A percentile compares a stretch with the other conserved stretches of the same genome.
These are phyloP conservation scores for Hycleus cichorii DNA, from an alignment of 1,140 invertebrate genomes.

Conservation along the genomic window DNA sequence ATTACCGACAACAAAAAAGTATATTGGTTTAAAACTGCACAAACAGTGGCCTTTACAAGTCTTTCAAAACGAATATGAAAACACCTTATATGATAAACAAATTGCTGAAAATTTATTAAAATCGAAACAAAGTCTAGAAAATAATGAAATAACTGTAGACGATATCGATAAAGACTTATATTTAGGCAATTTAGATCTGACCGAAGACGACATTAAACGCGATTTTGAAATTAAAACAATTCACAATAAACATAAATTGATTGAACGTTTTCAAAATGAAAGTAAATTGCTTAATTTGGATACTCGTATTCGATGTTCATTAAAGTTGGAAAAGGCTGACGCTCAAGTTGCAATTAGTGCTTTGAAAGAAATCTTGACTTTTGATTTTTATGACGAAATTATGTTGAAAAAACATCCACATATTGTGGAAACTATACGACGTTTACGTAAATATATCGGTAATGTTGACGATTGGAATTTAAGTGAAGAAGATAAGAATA, in stretches of 20 bases:
- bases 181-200: constrained; percentile 14
- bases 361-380: constrained; percentile 52
- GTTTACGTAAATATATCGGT: constrained; percentile 61
- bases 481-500: constrained; percentile 49
- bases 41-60: constrained; percentile 19
- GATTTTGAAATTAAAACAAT: constrained; percentile 40
- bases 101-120: constrained; percentile 16
- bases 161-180: constrained; percentile 1
- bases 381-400: constrained; percentile 59
- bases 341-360: constrained; percentile 41
- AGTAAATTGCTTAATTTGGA: constrained; percentile 30
- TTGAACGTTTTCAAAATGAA: constrained; percentile 30
- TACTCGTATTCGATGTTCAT: constrained; percentile 29
- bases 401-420: constrained; percentile 82
- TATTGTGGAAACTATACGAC: constrained; percentile 68
- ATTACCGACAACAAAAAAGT: constrained; percentile 21
- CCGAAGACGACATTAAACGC: constrained; percentile 34
- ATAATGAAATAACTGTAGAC: background rate
- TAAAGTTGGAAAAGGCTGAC: constrained; percentile 41
- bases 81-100: constrained; percentile 27
- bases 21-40: constrained; percentile 25
- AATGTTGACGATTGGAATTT: constrained; percentile 66
- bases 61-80: constrained; percentile 29
- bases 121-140: constrained; percentile 6
- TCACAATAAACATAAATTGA: constrained; percentile 23